These are phyloP conservation scores for Phymastichus coffea DNA, from an alignment of 1,140 invertebrate species.

Conservation along the genomic window DNA sequence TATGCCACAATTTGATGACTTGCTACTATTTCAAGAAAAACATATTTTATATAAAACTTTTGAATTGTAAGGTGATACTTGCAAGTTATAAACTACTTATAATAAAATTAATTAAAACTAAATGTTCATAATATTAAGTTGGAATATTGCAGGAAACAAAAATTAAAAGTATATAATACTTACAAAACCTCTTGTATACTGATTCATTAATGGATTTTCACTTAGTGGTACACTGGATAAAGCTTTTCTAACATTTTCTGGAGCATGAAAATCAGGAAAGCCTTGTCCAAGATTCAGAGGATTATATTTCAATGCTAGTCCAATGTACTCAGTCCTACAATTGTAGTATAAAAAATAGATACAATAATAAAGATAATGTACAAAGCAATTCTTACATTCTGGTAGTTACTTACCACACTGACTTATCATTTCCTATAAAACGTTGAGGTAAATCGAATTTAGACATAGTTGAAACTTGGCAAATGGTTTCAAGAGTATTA, in stretches of 20 bases:
- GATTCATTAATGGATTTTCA: slow-evolving; percentile 79
- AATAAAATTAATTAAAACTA: not conserved
- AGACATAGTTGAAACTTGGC: slow-evolving; percentile 37
- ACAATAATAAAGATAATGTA: slow-evolving; percentile 19
- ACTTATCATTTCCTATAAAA: slow-evolving; percentile 57
- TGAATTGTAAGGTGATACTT: not conserved
- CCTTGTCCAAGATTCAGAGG: slow-evolving; percentile 96
- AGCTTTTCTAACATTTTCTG: slow-evolving; percentile 79
- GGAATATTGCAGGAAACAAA: not conserved
- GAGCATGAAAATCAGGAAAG: slow-evolving; percentile 92
- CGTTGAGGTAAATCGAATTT: slow-evolving; percentile 57
- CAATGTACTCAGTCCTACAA: slow-evolving; percentile 92
- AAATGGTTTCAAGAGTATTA: slow-evolving; percentile 24
- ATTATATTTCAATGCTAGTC: slow-evolving; percentile 82
- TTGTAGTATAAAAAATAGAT: no score
- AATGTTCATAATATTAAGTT: not conserved
- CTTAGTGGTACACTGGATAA: slow-evolving; percentile 68
- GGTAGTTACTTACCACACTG: slow-evolving; percentile 54
- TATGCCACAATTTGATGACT: not conserved
- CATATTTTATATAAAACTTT: not conserved
- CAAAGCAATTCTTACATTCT: slow-evolving; percentile 8
- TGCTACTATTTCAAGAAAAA: not conserved
- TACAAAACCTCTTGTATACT: slow-evolving; percentile 89
- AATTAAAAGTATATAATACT: no score
- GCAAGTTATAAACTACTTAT: not conserved